Conservation (phyloP, 2,797 vertebrate genomes). For the Helarctos malayanus region DNA sequence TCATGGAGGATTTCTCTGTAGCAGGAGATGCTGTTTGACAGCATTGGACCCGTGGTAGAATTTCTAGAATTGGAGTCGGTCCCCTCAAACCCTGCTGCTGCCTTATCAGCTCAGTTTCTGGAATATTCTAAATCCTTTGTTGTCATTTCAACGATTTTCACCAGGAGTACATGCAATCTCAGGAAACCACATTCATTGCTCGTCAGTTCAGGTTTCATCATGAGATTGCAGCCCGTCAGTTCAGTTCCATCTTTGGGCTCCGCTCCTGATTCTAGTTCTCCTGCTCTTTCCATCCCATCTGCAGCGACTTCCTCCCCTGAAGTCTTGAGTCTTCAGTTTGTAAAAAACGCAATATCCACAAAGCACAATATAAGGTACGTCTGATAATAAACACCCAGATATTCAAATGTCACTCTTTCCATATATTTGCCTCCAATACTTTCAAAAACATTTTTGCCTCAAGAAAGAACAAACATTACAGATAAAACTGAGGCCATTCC, state of each 20-base stretch:
- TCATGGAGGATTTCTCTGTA: not conserved
- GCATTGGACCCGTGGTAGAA: not conserved
- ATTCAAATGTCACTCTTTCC: not conserved
- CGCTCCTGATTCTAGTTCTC: not conserved
- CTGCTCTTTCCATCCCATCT: not conserved
- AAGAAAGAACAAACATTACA: slow-evolving; percentile 3
- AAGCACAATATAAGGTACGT: not conserved
- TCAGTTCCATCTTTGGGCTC: not conserved
- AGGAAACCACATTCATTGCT: not conserved
- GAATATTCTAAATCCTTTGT: not conserved
- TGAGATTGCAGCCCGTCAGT: not conserved
- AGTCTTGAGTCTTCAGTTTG: not conserved
- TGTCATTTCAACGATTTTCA: not conserved
- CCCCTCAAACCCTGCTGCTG: not conserved
- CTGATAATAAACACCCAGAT: not conserved
- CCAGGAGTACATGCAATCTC: not conserved
- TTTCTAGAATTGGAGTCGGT: not conserved
- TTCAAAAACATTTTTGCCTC: not conserved
- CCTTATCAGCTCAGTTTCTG: not conserved
- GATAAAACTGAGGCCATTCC: not conserved
- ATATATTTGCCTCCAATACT: not conserved
- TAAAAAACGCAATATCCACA: not conserved
- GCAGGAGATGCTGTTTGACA: not conserved
- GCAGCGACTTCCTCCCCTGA: not conserved
- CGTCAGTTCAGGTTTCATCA: not conserved